Conservation (phyloP, 2,113 vertebrate genomes). For the Entelurus aequoreus region DNA sequence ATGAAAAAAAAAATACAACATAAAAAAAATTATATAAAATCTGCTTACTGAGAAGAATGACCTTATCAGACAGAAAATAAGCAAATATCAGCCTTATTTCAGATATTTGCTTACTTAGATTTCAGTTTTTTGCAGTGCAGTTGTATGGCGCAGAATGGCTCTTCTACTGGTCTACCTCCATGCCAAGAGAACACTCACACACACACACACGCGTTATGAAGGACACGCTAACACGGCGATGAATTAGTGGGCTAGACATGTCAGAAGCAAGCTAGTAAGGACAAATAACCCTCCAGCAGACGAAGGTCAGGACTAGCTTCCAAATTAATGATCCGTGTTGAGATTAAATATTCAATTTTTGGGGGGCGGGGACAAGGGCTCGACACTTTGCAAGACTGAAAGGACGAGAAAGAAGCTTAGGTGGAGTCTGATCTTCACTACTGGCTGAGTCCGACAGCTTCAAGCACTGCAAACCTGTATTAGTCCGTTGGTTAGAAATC, state of each 20-base stretch:
- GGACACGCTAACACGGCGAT: constrained; percentile 9
- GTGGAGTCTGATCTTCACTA: constrained; percentile 54
- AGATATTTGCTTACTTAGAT: no score
- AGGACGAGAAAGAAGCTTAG: constrained; percentile 38
- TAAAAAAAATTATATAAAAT: no score
- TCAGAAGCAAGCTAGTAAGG: constrained; percentile 35
- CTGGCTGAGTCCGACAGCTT: constrained; percentile 35
- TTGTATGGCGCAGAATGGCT: constrained; percentile 36
- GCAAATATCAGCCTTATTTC: no score
- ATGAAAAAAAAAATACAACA: no score
- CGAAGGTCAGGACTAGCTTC: constrained; percentile 40
- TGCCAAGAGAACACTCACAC: constrained; percentile 38
- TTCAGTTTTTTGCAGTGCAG: neutral
- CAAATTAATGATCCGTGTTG: constrained; percentile 26
- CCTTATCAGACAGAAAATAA: no score
- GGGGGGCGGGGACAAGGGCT: constrained; percentile 4
- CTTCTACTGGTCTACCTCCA: constrained; percentile 50
- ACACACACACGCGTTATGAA: constrained; percentile 32
- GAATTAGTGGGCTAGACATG: constrained; percentile 49
- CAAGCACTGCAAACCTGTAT: constrained; percentile 60
- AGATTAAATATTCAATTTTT: constrained; percentile 18
- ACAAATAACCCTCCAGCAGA: constrained; percentile 28
- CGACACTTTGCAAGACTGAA: constrained; percentile 37
- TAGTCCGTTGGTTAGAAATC: constrained; percentile 67
- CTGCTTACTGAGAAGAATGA: no score